Evolutionary conservation across 2,888 invertebrate species (phyloP), one percentile per base, ranked within the genome.

Genomic region (Ypsolopha sequella): DNA sequence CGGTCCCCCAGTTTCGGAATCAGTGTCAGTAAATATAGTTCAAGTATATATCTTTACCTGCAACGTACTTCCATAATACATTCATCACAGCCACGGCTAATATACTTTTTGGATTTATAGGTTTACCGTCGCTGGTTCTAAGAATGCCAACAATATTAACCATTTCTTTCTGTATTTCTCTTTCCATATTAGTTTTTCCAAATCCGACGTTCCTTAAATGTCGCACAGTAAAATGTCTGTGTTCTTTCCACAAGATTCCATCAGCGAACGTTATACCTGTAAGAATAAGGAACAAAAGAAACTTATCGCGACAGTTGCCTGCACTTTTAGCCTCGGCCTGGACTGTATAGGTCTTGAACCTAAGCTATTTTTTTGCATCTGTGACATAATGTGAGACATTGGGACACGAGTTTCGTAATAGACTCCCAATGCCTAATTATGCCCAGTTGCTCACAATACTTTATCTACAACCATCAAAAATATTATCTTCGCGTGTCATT

Each of bases 221-320:
- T 62, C 89, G 90, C 56, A 92, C 71, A 0, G 91, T 89, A 60
- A 93, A 93, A 57, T 89, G 88, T 48, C 92, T 87, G 56, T 91
- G 91, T 54, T 89, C 88, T 48, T 85, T 84, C 92, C 93, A 93
- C 33, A 88, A 62, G 1, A 78, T 70, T 0, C 93, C 93, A 53
- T 93, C 93, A 2, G 89, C 86, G 60, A 92, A 93, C 2, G 93
- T 89, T 14, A 93, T 86, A 1, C 92, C 92, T 91, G 63, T 4
- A 36, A 7, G 38, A 53, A 33, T 24, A 24, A 41, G 41, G 14
- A 8, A 34, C 44, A 39, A 33, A 33, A 11, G 13, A 49, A 11
- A 41, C 46, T 36, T 41, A 13, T 24, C 24, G 2, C 24, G 24
- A 24, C 24, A 24, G 24, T 2, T 24, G 24, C 2, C 4, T 2